Evolutionary conservation across 2,888 invertebrate genomes (phyloP), one percentile per base, ranked within the genome.

Genomic region (Schizotus pectinicornis): DNA sequence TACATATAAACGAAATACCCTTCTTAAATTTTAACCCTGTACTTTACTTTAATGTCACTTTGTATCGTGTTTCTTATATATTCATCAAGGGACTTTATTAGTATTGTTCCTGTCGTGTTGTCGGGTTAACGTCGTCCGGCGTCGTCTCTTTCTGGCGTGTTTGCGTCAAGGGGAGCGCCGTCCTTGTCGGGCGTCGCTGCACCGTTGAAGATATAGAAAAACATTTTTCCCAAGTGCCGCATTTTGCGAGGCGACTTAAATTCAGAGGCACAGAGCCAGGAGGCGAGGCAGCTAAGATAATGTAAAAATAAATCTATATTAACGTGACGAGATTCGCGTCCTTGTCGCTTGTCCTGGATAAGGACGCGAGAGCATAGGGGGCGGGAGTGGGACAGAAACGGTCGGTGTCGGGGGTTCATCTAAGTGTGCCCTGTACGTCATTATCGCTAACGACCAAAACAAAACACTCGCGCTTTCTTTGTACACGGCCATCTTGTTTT

Each of bases 61-160:
- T 75, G 75, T 77, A 76, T 77, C 77, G 75, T 72, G 71, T 77
- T 77, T 77, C 77, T 77, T 76, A 75, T 76, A 77, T 76, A 77
- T 77, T 77, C 77, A 77, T 77, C 77, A 77, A 76, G 76, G 76
- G 76, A 75, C 77, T 76, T 75, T 76, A 76, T 76, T 76, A 76
- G 74, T 71, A 70, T 68, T 64, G 69, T 68, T 69, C 67, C 67
- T 22, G 57, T 34, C 9, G 9, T 14, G 7, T 14, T 13, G 37
- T 32, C 11, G 7, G 31, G 32, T 11, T 14, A 37, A 41, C 55
- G 55, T 43, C 43, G 30, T 32, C 7, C 3, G 8, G 11, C 6
- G 13, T 31, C 52, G 13, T 57, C 57, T 52, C 38, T 7, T 12
- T 47, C 32, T 12, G 7, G n/a, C 52, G 7, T 32, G 37, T 12